Conservation (phyloP, 1,140 invertebrate species). For the Probaryconus sp. region DNA sequence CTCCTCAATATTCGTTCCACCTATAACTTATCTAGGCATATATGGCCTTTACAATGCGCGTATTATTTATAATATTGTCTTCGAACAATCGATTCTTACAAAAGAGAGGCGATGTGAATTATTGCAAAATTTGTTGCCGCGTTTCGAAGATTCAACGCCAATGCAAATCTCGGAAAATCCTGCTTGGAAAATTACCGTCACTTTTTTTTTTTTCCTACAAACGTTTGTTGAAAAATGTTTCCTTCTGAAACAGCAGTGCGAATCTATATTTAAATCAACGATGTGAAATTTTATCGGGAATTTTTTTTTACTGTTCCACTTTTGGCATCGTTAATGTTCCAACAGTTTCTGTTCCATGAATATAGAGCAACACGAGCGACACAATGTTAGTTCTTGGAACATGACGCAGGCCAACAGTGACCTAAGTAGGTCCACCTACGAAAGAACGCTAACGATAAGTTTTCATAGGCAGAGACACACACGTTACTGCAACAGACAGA, state of each 20-base stretch:
- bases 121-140: no score
- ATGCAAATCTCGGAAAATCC: no score
- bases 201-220: no score
- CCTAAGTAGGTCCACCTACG: constrained; percentile 59
- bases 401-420: constrained; percentile 52
- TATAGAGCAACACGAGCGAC: constrained; percentile 19
- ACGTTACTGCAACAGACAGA: constrained; percentile 38
- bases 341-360: constrained; percentile 4
- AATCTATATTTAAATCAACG: no score
- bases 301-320: no score
- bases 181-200: no score
- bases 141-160: no score
- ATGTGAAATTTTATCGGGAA: no score
- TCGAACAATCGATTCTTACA: no score
- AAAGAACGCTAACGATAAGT: constrained; percentile 49
- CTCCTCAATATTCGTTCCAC: constrained; percentile 44
- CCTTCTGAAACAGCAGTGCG: no score
- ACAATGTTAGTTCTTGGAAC: constrained; percentile 33
- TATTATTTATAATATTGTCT: constrained; percentile 30
- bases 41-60: constrained; percentile 40
- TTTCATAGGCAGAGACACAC: constrained; percentile 62
- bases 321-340: neutral
- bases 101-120: no score
- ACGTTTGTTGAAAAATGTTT: no score
- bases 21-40: constrained; percentile 45